These are phyloP conservation scores for Psilopsiagon aurifrons DNA, from an alignment of 2,113 vertebrate genomes.

Conservation along the genomic window DNA sequence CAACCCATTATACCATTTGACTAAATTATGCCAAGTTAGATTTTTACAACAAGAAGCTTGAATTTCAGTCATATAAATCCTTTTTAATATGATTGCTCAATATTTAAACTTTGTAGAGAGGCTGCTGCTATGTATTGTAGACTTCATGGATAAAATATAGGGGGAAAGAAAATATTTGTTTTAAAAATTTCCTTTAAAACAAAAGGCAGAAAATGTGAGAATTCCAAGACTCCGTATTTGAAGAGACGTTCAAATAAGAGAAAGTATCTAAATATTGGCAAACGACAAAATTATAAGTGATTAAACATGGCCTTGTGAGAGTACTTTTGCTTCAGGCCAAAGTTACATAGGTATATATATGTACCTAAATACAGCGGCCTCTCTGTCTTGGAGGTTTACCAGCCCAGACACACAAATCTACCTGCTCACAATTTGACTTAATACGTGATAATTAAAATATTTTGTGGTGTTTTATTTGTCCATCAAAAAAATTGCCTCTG, in stretches of 20 bases:
- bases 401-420: background rate
- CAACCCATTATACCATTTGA: background rate
- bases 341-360: background rate
- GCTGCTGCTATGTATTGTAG: background rate
- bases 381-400: constrained; percentile 10
- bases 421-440: constrained; percentile 11
- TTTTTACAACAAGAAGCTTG: background rate
- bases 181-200: background rate
- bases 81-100: background rate
- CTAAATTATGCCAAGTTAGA: background rate
- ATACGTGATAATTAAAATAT: background rate
- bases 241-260: background rate
- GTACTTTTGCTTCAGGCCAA: background rate
- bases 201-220: background rate
- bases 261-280: background rate
- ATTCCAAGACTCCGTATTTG: background rate
- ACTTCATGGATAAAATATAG: background rate
- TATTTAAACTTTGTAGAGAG: background rate
- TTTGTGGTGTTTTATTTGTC: background rate
- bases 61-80: background rate
- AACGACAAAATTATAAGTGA: background rate
- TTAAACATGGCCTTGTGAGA: constrained; percentile 6
- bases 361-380: background rate
- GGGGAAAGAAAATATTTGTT: background rate
- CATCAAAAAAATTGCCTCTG: constrained; percentile 1